phyloP scores from a whole-genome alignment of 2,888 invertebrate species.

The Phlogophora meticulosa region DNA sequence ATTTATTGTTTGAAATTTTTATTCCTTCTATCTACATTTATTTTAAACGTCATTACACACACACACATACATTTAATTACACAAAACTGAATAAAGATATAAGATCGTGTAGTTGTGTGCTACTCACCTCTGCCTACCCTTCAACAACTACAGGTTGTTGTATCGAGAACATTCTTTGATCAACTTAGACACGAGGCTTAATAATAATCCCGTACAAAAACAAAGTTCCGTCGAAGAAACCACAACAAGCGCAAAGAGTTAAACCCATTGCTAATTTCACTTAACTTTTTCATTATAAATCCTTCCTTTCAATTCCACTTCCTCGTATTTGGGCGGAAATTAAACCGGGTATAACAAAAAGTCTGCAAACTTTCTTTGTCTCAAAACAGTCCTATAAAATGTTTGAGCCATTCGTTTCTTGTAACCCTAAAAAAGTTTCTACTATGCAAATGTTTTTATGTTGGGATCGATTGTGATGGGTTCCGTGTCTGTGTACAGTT shows the following conservation, averaged over 20 bases:
- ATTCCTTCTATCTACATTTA: no score
- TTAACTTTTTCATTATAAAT: slow-evolving; percentile 66
- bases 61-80: no score
- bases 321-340: slow-evolving; percentile 62
- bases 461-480: slow-evolving; percentile 72
- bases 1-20: no score
- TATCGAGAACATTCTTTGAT: slow-evolving; percentile 11
- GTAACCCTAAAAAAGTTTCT: slow-evolving; percentile 65
- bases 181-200: slow-evolving; percentile 19
- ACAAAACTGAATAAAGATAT: no score
- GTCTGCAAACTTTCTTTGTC: slow-evolving; percentile 59
- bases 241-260: slow-evolving; percentile 56
- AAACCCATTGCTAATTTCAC: slow-evolving; percentile 62
- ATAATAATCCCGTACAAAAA: slow-evolving; percentile 32
- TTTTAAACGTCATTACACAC: no score
- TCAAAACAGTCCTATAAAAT: slow-evolving; percentile 57
- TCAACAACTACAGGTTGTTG: neutral
- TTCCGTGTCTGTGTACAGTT: slow-evolving; percentile 80
- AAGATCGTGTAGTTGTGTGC: neutral
- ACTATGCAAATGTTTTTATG: slow-evolving; percentile 74
- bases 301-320: slow-evolving; percentile 59
- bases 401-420: slow-evolving; percentile 44
- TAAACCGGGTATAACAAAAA: slow-evolving; percentile 61
- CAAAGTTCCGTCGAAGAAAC: slow-evolving; percentile 33
- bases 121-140: neutral